These are phyloP conservation scores for Pampusana beccarii DNA, from an alignment of 2,113 vertebrate species.

Conservation along the genomic window DNA sequence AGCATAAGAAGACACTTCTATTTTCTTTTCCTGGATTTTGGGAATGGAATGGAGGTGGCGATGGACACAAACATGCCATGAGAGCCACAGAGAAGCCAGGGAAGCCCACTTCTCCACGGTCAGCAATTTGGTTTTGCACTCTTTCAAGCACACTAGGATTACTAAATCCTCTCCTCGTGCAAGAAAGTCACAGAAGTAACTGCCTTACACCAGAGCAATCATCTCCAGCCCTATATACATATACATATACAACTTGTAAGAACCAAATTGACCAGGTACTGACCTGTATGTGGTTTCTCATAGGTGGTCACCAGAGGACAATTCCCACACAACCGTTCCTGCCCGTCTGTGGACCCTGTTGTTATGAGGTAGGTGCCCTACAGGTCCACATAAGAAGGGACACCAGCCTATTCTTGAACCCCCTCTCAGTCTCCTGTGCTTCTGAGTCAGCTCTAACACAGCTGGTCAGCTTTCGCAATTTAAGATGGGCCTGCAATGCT, in stretches of 20 bases:
- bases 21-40: not conserved
- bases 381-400: accelerated
- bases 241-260: not conserved
- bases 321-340: not conserved
- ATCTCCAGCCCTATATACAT: not conserved
- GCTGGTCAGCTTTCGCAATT: not conserved
- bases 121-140: not conserved
- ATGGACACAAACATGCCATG: not conserved
- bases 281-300: not conserved
- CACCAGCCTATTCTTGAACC: not conserved
- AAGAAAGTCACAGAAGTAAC: not conserved
- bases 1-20: not conserved
- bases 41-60: not conserved
- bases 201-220: not conserved
- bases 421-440: not conserved
- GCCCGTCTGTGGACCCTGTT: accelerated
- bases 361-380: accelerated
- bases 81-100: not conserved
- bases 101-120: not conserved
- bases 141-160: not conserved
- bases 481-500: not conserved
- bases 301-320: not conserved
- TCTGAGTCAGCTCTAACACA: not conserved
- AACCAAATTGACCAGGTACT: not conserved
- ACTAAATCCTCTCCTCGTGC: not conserved